These are phyloP conservation scores for Morone chrysops DNA, from an alignment of 2,113 vertebrate species.

Conservation along the genomic window DNA sequence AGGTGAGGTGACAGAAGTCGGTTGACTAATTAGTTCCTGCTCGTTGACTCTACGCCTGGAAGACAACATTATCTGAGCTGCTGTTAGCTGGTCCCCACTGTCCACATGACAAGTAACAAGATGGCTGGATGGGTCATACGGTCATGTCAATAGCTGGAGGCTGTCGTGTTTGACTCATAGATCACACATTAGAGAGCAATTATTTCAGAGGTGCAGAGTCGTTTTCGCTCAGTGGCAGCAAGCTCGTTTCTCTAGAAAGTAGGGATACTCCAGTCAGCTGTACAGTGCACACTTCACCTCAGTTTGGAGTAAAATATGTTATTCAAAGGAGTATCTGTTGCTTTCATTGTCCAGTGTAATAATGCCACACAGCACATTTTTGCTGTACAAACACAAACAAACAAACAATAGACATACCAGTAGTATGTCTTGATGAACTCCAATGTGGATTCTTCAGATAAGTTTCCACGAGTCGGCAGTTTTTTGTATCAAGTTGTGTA, in stretches of 20 bases:
- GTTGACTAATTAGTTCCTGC: slow-evolving; percentile 78
- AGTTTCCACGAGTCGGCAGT: no score
- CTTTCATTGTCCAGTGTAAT: neutral
- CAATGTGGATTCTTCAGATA: neutral
- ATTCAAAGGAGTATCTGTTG: neutral
- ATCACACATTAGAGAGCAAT: slow-evolving; percentile 50
- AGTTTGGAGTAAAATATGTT: neutral
- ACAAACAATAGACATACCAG: neutral
- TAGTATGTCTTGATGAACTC: neutral
- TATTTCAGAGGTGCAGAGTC: slow-evolving; percentile 2
- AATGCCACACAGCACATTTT: neutral
- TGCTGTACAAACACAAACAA: neutral
- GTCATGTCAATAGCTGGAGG: slow-evolving; percentile 32
- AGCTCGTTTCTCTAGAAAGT: neutral
- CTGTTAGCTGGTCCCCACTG: slow-evolving; percentile 45
- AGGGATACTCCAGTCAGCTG: neutral
- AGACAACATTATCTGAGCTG: slow-evolving; percentile 71
- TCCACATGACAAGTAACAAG: slow-evolving; percentile 59
- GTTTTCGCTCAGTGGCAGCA: neutral
- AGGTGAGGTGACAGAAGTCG: slow-evolving; percentile 67
- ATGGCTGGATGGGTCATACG: slow-evolving; percentile 36
- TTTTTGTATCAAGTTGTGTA: neutral
- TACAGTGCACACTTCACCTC: neutral
- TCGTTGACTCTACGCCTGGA: slow-evolving; percentile 66
- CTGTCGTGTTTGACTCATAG: slow-evolving; percentile 36